phyloP scores from a whole-genome alignment of 1,140 invertebrate species.

The Formica exsecta region DNA sequence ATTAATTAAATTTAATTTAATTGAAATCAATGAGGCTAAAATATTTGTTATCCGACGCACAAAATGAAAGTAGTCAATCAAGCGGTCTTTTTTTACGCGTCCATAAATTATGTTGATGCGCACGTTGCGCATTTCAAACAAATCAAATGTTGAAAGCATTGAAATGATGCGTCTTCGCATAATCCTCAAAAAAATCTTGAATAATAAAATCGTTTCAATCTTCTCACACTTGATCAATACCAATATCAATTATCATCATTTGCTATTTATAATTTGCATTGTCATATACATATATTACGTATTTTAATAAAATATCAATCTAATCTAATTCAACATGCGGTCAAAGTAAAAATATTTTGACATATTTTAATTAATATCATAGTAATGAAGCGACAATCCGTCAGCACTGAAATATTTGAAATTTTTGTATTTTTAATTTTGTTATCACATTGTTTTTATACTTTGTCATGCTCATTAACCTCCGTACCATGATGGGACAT shows the following conservation, averaged over 20 bases:
- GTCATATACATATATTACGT: background rate
- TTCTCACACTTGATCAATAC: background rate
- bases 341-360: background rate
- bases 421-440: background rate
- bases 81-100: background rate
- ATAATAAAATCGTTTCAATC: background rate
- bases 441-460: background rate
- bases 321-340: background rate
- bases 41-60: background rate
- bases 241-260: background rate
- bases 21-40: background rate
- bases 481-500: background rate
- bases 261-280: background rate
- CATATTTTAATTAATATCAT: background rate
- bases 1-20: conserved; percentile 1
- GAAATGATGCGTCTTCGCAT: background rate
- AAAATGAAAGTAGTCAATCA: background rate
- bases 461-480: background rate
- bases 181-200: background rate
- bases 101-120: background rate
- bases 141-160: background rate
- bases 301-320: background rate
- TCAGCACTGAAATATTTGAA: background rate
- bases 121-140: background rate
- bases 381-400: background rate